These are phyloP conservation scores for Ciconia boyciana DNA, from an alignment of 2,113 vertebrate species.

Conservation along the genomic window DNA sequence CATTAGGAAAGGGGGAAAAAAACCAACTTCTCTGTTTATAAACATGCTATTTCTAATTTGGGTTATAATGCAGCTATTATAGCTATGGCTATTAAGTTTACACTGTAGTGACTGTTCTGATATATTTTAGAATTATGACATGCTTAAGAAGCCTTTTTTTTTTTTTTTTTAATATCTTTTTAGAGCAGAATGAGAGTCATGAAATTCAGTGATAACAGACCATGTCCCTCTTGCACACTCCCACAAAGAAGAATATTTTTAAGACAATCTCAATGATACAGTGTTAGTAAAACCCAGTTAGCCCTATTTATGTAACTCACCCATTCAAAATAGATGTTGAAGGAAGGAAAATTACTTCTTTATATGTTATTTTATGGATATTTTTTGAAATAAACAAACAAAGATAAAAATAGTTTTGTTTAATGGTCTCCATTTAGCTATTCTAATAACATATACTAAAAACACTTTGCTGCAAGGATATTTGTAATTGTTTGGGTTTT, in stretches of 20 bases:
- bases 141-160: neutral
- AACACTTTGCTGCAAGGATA: neutral
- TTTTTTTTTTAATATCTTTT: neutral
- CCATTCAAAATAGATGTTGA: neutral
- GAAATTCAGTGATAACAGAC: neutral
- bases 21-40: neutral
- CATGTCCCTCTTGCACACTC: neutral
- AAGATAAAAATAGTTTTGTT: neutral
- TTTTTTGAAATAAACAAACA: neutral
- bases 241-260: neutral
- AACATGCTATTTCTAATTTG: neutral
- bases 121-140: neutral
- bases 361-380: neutral
- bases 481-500: neutral
- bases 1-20: neutral
- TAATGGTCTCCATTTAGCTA: neutral
- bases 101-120: neutral
- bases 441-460: neutral
- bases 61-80: neutral
- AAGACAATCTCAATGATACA: neutral
- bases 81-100: neutral
- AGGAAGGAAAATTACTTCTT: neutral
- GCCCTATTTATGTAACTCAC: neutral
- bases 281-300: neutral
- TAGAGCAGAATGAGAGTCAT: neutral